Base-by-base conservation (phyloP, 2,888 invertebrate species). In the Drosophila mayaguana region DNA sequence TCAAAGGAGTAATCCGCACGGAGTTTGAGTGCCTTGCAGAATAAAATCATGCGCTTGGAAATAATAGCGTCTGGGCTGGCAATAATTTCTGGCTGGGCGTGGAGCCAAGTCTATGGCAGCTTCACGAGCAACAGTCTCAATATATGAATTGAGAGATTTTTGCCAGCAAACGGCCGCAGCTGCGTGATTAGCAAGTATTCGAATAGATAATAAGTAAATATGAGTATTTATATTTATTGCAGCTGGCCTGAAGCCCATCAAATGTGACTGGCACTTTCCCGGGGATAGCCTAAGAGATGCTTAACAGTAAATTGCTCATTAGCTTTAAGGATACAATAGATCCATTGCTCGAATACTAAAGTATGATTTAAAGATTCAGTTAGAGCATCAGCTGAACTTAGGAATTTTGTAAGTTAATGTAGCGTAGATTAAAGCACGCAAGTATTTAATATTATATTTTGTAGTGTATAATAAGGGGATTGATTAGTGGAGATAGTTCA, bases 11-110 rank as follows among this genome's bases (percentile, higher is more conserved):
- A 40, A 54, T 54, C 54, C 54, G 8, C n/a, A 18, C 5, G 38
- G 40, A 40, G 54, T 40, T 18, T 38, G 54, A 54, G 54, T 16
- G 36, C 5, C 51, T 55, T 55, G 61, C 46, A 74, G 82, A 80
- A 87, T 82, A 82, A 88, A 91, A 82, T 83, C 90, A 91, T 90
- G 81, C 79, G 80, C 77, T 87, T 78, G 91, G 88, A 91, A 91
- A 87, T 87, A 90, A 91, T 88, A 88, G 79, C 81, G 90, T 91
- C 90, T 91, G 82, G 88, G 71, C 70, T 75, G 72, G 68, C 69
- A 65, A 61, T 78, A 66, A 63, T 81, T 73, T 74, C 55, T 72
- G 67, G 42, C 16, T 63, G 78, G 72, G 72, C 62, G 48, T 63
- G 69, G 36, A 59, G 74, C 72, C 72, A 80, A 75, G 61, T 66